Evolutionary conservation across 2,113 vertebrate species (phyloP), one percentile per base, ranked within the genome.

Genomic region (Axis porcinus): DNA sequence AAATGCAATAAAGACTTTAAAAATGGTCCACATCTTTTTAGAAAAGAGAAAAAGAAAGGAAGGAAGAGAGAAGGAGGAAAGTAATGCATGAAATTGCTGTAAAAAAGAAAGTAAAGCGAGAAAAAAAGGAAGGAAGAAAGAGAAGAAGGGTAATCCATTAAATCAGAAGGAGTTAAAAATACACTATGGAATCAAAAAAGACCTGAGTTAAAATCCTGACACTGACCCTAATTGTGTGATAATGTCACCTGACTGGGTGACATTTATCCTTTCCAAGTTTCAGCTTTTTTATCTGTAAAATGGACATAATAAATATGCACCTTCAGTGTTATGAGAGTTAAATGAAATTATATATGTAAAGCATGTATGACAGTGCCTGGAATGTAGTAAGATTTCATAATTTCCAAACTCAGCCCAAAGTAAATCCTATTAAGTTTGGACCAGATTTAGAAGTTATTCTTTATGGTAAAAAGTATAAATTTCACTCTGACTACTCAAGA

Each of bases 241-340:
- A 52, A 15, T 52, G 52, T 52, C 52, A 52, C 30, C 16, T 19
- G 11, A 15, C 1, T 86, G 40, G 58, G 92, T 21, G 3, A 86
- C 21, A 45, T 91, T 86, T 58, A 86, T 64, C 33, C n/a, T 52
- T n/a, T 40, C 23, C 40, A n/a, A 28, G 8, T 15, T 23, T 85
- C 58, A 70, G 25, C 7, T 60, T 67, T 47, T 88, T 95, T 54
- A 30, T 27, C n/a, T 91, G 17, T 78, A 89, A 94, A 85, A 33
- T 27, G n/a, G 27, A 40, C 9, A 25, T 70, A 27, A 60, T 30
- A 81, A 45, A 79, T 21, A 58, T 8, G 17, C 3, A 36, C 9
- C 33, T 64, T 62, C 36, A 27, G 23, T n/a, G 10, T 50, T 86
- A 33, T 16, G 36, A 83, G n/a, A 28, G 6, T 13, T 86, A 79